Percentiles rank a stretch among this genome's conserved stretches.
Conservation (phyloP, 2,888 invertebrate species). For the Caenorhabditis parvicauda region DNA sequence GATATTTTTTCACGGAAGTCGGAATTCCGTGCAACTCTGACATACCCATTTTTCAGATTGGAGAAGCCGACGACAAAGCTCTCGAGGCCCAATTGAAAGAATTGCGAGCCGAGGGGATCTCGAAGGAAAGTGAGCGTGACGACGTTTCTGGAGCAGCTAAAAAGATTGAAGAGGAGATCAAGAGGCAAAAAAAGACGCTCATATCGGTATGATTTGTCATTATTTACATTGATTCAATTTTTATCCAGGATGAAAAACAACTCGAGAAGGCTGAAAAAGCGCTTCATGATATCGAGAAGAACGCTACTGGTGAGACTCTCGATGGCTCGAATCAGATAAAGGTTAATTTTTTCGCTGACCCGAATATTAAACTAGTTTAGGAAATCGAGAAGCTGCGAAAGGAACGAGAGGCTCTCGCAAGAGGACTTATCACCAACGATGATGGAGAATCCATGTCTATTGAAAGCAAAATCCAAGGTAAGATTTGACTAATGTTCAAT, state of each 20-base stretch:
- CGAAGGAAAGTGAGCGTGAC: slow-evolving; percentile 3
- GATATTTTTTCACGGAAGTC: no score
- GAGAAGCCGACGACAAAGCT: not conserved
- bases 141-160: slow-evolving; percentile 63
- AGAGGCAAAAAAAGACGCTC: slow-evolving; percentile 62
- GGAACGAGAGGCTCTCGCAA: slow-evolving; percentile 75
- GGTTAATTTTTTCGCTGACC: no score
- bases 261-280: slow-evolving; percentile 1
- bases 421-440: slow-evolving; percentile 78
- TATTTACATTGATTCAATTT: not conserved
- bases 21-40: not conserved
- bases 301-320: slow-evolving; percentile 8
- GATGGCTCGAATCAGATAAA: slow-evolving; percentile 1
- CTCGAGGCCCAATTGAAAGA: slow-evolving; percentile 3
- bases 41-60: not conserved
- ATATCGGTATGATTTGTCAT: slow-evolving; percentile 3
- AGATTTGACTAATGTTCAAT: no score
- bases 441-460: slow-evolving; percentile 77
- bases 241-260: not conserved
- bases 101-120: slow-evolving; percentile 9
- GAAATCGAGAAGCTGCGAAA: not conserved
- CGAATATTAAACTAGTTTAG: not conserved
- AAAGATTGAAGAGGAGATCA: slow-evolving; percentile 11
- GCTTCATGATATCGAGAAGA: not conserved
- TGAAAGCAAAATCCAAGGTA: slow-evolving; percentile 83